Conservation (phyloP, 35 echinoderm and acorn worm genomes). For the Amphiura filiformis region DNA sequence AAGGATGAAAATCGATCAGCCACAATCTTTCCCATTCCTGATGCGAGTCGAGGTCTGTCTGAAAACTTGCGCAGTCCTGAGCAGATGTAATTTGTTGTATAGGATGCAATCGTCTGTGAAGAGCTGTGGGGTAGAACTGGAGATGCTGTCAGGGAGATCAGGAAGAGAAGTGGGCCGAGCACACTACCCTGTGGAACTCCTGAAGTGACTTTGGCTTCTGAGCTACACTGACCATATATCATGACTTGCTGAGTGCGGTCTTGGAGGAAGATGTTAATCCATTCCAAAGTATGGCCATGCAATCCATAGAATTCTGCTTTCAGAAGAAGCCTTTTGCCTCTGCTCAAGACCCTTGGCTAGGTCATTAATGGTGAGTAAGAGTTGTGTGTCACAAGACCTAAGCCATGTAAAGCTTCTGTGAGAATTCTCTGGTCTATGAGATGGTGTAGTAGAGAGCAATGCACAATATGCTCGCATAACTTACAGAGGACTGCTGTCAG, state of each 20-base stretch:
- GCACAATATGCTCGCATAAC: conserved; percentile 39
- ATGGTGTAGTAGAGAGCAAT: conserved; percentile 36
- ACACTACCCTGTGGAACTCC: conserved; percentile 56
- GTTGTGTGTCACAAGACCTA: conserved; percentile 52
- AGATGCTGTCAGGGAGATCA: conserved; percentile 4
- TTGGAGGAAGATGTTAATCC: conserved; percentile 29
- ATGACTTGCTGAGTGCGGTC: conserved; percentile 29
- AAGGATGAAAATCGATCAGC: conserved; percentile 21
- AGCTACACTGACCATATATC: conserved; percentile 9
- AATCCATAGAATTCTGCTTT: conserved; percentile 18
- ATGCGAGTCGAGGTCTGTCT: conserved; percentile 11
- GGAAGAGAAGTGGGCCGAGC: conserved; percentile 19
- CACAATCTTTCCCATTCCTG: conserved; percentile 25
- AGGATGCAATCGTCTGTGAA: conserved; percentile 39
- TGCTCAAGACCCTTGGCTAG: conserved; percentile 38
- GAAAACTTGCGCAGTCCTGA: neutral
- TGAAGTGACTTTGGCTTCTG: conserved; percentile 15
- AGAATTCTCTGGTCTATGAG: conserved; percentile 14
- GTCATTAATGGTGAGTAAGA: conserved; percentile 30
- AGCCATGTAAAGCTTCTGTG: conserved; percentile 31
- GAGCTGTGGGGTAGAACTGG: neutral
- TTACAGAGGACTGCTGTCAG: conserved; percentile 49
- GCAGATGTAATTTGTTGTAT: conserved; percentile 13
- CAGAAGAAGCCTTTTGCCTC: neutral
- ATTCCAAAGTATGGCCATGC: neutral